Evolutionary conservation across 1,140 invertebrate species (phyloP), one percentile per base, ranked within the genome.

Genomic region (Oedothorax gibbosus): DNA sequence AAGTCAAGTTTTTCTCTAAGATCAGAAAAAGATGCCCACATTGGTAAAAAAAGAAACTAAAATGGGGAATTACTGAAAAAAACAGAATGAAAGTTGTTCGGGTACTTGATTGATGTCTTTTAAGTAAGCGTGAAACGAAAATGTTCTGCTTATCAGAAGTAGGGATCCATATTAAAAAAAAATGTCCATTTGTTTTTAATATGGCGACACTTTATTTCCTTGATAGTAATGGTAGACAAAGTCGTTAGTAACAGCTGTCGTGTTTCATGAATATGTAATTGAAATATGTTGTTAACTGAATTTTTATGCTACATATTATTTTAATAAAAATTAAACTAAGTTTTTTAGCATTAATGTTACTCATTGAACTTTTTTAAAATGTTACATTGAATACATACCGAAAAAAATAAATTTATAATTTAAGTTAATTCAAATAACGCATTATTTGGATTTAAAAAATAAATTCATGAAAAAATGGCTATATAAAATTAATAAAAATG

Each of bases 41-140:
- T 11, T 18, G 21, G 62, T 20, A 18, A 51, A 68, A 68, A 77
- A 50, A 77, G 51, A 51, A 57, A n/a, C 54, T 77, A 75, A 35
- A 49, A 51, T n/a, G n/a, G 57, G 57, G 71, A 57, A 71, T 21
- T 20, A 75, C n/a, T 15, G 51, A 57, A 75, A 75, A 12, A 21
- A 20, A 15, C 14, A 54, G 53, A 9, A 7, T 35, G 51, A 81
- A 81, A 71, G 71, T 60, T 11, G 10, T 57, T 21, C 49, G 1
- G 14, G 35, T 68, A 68, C 68, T 79, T 79, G 77, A 79, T 79
- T 62, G 77, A 79, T 79, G 62, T 68, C 35, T 65, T 79, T 60
- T 64, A 79, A 79, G 64, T 14, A 51, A 64, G 77, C 64, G 51
- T 68, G 51, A 50, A 64, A 15, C 15, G 11, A 35, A 54, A 53